These are phyloP conservation scores for Opisthocomus hoazin DNA, from an alignment of 2,113 vertebrate species.

Conservation along the genomic window DNA sequence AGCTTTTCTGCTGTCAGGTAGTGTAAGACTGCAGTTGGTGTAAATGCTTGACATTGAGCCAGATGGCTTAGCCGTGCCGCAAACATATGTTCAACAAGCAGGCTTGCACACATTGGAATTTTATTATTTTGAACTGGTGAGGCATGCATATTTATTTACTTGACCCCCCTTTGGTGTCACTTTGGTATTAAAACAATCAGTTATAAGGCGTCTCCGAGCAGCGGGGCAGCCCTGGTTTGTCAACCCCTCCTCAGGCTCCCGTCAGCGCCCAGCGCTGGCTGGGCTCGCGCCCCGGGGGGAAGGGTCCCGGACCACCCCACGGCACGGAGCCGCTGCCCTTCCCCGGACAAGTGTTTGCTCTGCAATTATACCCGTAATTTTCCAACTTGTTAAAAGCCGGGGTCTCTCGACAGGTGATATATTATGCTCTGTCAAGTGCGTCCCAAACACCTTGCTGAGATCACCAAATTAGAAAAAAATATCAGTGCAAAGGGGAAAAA, in stretches of 20 bases:
- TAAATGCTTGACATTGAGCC: conserved; percentile 99
- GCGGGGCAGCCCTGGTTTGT: conserved; percentile 43
- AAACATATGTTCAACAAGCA: conserved; percentile 99
- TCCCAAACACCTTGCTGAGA: not conserved
- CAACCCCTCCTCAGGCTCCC: conserved; percentile 30
- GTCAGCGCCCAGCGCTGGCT: not conserved
- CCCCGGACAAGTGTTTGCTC: not conserved
- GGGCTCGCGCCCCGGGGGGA: not conserved
- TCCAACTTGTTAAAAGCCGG: not conserved
- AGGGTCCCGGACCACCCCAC: not conserved
- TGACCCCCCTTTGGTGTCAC: conserved; percentile 79
- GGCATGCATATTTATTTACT: conserved; percentile 96
- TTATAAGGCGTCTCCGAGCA: conserved; percentile 56
- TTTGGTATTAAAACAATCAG: conserved; percentile 76
- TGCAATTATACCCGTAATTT: not conserved
- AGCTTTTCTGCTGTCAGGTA: conserved; percentile 99
- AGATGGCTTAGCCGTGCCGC: conserved; percentile 98
- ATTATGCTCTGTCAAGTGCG: not conserved
- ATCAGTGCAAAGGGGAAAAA: not conserved
- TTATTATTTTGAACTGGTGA: conserved; percentile 97
- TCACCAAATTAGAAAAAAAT: not conserved
- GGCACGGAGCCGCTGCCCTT: not conserved
- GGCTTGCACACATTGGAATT: conserved; percentile 91
- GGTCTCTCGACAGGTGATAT: not conserved
- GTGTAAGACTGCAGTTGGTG: conserved; percentile 98